Conservation (phyloP, 53 echinoderm and acorn worm genomes). For the Henricia sp. region DNA sequence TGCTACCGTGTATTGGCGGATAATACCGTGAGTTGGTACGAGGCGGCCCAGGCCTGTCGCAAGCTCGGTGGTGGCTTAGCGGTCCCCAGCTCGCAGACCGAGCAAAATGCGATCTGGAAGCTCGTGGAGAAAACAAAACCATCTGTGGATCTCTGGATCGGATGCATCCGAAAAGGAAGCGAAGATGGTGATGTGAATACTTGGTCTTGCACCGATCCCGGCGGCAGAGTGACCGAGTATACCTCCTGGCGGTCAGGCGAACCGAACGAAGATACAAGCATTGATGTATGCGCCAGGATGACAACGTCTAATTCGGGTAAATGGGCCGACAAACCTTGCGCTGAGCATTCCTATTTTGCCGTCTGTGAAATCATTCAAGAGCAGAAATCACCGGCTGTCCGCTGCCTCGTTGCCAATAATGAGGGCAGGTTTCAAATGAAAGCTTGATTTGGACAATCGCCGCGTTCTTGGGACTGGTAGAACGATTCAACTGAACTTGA, state of each 20-base stretch:
- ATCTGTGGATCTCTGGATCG: constrained; percentile 4
- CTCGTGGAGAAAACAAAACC: not conserved
- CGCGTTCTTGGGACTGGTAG: too few relatives aligned
- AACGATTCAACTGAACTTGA: too few relatives aligned
- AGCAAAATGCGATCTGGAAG: constrained; percentile 22
- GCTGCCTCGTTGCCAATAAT: constrained; percentile 1
- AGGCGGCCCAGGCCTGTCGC: not conserved
- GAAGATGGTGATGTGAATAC: not conserved
- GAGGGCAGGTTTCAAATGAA: not conserved
- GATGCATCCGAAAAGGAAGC: not conserved
- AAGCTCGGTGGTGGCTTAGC: constrained; percentile 2
- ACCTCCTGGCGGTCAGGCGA: not conserved
- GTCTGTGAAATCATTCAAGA: constrained; percentile 9
- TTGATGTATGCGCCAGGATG: not conserved
- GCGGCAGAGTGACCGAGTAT: not conserved
- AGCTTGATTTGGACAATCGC: too few relatives aligned
- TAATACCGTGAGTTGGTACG: not conserved
- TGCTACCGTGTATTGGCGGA: not conserved
- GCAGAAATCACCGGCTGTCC: not conserved
- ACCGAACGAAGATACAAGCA: not conserved
- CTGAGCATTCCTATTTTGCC: not conserved
- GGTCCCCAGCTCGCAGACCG: not conserved
- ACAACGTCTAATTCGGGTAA: not conserved
- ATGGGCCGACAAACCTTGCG: constrained; percentile 28
- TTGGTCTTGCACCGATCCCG: constrained; percentile 6